phyloP scores from a whole-genome alignment of 1,140 invertebrate genomes.

The Drosophila pruinosa region DNA sequence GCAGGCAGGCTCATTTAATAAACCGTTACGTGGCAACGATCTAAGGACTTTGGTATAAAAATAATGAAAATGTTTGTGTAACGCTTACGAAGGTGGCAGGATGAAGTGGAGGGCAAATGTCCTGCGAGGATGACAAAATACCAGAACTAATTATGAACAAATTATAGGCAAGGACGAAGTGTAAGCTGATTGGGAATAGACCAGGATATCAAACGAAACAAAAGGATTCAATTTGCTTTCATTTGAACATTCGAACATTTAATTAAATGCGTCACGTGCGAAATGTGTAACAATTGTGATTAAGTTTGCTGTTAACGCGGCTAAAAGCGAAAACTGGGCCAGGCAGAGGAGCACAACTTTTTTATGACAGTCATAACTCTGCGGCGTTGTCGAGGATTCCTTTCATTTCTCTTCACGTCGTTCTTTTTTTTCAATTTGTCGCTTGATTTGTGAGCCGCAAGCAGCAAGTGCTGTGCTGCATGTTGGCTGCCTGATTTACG shows the following conservation, averaged over 20 bases:
- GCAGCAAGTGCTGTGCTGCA: slow-evolving; percentile 42
- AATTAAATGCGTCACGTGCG: slow-evolving; percentile 15
- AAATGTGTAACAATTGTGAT: background rate
- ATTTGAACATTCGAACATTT: slow-evolving; percentile 10
- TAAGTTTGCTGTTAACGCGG: slow-evolving; percentile 3
- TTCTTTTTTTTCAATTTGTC: slow-evolving; percentile 44
- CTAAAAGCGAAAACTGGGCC: background rate
- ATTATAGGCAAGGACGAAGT: slow-evolving; percentile 14
- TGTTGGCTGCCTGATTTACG: slow-evolving; percentile 55
- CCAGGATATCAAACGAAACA: background rate
- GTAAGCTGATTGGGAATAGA: slow-evolving; percentile 10
- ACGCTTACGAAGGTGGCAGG: slow-evolving; percentile 7
- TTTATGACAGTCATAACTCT: slow-evolving; percentile 59
- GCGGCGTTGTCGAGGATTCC: slow-evolving; percentile 40
- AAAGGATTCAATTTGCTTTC: slow-evolving; percentile 15
- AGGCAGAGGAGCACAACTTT: background rate
- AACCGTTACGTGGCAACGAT: slow-evolving; percentile 59
- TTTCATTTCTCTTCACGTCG: background rate
- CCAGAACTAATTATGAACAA: slow-evolving; percentile 58
- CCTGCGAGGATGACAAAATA: slow-evolving; percentile 8
- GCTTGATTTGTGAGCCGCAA: slow-evolving; percentile 61
- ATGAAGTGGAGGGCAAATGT: background rate
- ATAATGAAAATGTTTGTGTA: slow-evolving; percentile 52
- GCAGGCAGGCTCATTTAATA: slow-evolving; percentile 54
- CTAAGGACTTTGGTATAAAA: slow-evolving; percentile 15